Base-by-base conservation (phyloP, 2,113 vertebrate species). In the Pelmatolapia mariae region DNA sequence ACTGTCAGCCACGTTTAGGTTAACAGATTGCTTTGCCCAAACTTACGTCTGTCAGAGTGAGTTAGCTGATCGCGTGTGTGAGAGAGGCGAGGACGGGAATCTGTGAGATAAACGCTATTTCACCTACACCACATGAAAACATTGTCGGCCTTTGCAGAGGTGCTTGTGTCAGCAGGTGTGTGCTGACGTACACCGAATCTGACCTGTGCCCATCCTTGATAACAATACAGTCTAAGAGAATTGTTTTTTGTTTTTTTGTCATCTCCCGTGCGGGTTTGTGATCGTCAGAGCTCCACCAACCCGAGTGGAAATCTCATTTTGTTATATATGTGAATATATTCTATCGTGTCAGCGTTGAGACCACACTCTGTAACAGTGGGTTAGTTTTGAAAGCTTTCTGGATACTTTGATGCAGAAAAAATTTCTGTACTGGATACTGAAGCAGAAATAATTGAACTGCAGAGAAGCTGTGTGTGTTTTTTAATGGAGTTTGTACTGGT, bases 11-110 rank as follows among this genome's bases (percentile, higher is more conserved):
- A 52, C 82, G 24, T 87, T 96, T 94, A 93, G 78, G 10, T 24
- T 87, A 89, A 95, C 93, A 92, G 87, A 94, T 94, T 92, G 86
- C 63, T 83, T 86, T 79, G 85, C 88, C 82, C 22, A 57, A 91
- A 92, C 89, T 52, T 90, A 47, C 86, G 87, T 87, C 83, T 91
- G 89, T 95, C 89, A 92, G 40, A 82, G 54, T 82, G 47, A 81
- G 8, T 26, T n/a, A 4, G 18, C 8, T 43, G 43, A 12, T 83
- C 43, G 53, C 50, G n/a, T 80, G 2, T 76, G n/a, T 16, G 40
- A 6, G 15, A 83, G 61, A 79, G 47, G 29, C 47, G 15, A 56
- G n/a, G 53, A 71, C 5, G 78, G 38, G 9, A 82, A 79, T 4
- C 47, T 15, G 19, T 78, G 61, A 7, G 2, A 83, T 54, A 43